These are phyloP conservation scores for Myotis planiceps DNA, from an alignment of 2,797 vertebrate genomes.

Conservation along the genomic window DNA sequence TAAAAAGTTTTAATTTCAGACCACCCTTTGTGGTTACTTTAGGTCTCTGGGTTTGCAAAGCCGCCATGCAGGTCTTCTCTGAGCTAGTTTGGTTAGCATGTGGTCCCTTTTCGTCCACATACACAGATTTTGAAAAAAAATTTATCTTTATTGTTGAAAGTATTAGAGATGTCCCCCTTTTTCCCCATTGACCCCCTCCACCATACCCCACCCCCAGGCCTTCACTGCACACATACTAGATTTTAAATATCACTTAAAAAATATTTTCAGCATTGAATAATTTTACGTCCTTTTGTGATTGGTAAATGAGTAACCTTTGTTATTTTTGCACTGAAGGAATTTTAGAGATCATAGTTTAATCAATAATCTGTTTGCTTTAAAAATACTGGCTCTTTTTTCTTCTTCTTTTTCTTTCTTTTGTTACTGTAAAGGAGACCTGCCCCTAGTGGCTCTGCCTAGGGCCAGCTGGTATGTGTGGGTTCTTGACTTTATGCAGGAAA, in stretches of 20 bases:
- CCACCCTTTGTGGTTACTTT: not conserved
- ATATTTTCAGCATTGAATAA: not conserved
- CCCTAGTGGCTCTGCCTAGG: too few species aligned
- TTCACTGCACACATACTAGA: not conserved
- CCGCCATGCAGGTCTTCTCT: not conserved
- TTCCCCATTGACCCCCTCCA: too few species aligned
- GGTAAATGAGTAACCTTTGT: not conserved
- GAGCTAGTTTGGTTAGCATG: not conserved
- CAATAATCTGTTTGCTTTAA: not conserved
- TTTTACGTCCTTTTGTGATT: not conserved
- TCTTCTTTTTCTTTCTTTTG: not conserved
- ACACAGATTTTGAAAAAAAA: too few species aligned
- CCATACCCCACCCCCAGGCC: too few species aligned
- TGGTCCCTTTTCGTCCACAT: not conserved
- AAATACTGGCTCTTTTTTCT: not conserved
- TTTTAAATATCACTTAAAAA: constrained; percentile 11
- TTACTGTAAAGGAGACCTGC: too few species aligned
- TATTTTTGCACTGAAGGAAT: not conserved
- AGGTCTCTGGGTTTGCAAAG: not conserved
- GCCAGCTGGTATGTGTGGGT: too few species aligned
- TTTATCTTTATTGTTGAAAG: too few species aligned
- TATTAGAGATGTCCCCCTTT: too few species aligned
- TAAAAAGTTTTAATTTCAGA: not conserved
- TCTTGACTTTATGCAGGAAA: too few species aligned
- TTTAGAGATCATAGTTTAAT: not conserved